Evolutionary conservation across 2,888 invertebrate genomes (phyloP).

Genomic region (Pandemis heparana): DNA sequence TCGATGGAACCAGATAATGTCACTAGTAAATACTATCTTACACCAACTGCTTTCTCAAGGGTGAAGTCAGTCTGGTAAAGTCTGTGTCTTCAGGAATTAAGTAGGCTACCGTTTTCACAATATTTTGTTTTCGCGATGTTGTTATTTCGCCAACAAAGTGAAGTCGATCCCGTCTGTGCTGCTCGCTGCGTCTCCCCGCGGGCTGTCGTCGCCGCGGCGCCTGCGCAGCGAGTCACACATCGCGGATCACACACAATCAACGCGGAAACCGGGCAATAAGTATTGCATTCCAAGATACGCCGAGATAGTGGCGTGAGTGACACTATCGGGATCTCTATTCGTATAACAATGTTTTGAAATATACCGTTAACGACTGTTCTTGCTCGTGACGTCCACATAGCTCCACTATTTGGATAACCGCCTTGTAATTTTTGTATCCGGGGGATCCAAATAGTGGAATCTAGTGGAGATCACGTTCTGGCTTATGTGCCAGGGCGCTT

Average conservation of each 20-base stretch:
- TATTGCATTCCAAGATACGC: conserved; percentile 6
- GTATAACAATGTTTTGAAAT: neutral
- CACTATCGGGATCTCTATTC: conserved; percentile 1
- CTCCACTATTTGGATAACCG: too few species aligned
- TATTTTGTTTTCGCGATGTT: too few species aligned
- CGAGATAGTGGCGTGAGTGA: conserved; percentile 18
- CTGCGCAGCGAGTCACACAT: neutral
- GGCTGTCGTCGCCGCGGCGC: neutral
- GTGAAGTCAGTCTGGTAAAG: neutral
- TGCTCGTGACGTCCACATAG: neutral
- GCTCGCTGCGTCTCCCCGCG: neutral
- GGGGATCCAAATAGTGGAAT: too few species aligned
- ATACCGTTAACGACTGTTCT: neutral
- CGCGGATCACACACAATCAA: conserved; percentile 13
- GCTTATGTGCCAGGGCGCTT: too few species aligned
- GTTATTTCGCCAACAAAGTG: neutral
- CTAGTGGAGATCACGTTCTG: too few species aligned
- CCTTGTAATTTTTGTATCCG: too few species aligned
- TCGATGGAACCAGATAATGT: too few species aligned
- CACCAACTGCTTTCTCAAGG: neutral
- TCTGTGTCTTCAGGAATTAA: too few species aligned
- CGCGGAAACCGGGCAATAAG: conserved; percentile 13
- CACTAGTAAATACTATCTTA: neutral
- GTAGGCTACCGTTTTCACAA: too few species aligned
- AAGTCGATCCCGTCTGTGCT: neutral